Percentiles rank a stretch among this genome's conserved stretches.
Conservation (phyloP, 2,888 invertebrate genomes). For the Unio delphinus region DNA sequence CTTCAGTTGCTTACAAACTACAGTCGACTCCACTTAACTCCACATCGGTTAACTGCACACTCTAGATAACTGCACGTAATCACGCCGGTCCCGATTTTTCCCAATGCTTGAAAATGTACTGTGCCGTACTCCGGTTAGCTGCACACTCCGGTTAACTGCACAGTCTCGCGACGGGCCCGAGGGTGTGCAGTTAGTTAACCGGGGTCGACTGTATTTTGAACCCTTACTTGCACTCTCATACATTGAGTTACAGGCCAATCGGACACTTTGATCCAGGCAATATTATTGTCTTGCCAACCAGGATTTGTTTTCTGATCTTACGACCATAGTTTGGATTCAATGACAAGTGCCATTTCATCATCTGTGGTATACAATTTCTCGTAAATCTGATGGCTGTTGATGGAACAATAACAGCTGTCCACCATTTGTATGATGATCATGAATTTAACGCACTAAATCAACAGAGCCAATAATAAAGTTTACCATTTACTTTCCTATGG, state of each 20-base stretch:
- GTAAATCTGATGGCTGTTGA: slow-evolving; percentile 32
- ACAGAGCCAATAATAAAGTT: neutral
- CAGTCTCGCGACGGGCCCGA: too few species aligned
- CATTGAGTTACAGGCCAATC: slow-evolving; percentile 33
- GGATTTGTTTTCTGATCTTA: slow-evolving; percentile 40
- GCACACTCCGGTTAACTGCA: too few species aligned
- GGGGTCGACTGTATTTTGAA: too few species aligned
- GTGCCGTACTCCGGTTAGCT: too few species aligned
- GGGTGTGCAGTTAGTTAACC: too few species aligned
- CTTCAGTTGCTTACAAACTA: too few species aligned
- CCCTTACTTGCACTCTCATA: slow-evolving; percentile 38
- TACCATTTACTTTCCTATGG: too few species aligned
- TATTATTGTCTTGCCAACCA: slow-evolving; percentile 36
- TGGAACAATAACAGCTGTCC: slow-evolving; percentile 52
- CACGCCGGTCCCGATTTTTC: too few species aligned
- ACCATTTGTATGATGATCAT: slow-evolving; percentile 25
- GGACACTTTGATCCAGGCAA: slow-evolving; percentile 40
- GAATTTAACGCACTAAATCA: slow-evolving; percentile 39
- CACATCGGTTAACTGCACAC: too few species aligned
- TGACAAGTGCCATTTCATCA: slow-evolving; percentile 28
- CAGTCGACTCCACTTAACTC: too few species aligned
- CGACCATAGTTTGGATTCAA: slow-evolving; percentile 45
- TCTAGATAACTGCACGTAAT: too few species aligned
- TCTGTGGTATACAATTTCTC: slow-evolving; percentile 26
- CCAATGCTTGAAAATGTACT: too few species aligned